A percentile compares a stretch with the other conserved stretches of the same genome.
phyloP scores from a whole-genome alignment of 2,888 invertebrate genomes.

The Deilephila porcellus region DNA sequence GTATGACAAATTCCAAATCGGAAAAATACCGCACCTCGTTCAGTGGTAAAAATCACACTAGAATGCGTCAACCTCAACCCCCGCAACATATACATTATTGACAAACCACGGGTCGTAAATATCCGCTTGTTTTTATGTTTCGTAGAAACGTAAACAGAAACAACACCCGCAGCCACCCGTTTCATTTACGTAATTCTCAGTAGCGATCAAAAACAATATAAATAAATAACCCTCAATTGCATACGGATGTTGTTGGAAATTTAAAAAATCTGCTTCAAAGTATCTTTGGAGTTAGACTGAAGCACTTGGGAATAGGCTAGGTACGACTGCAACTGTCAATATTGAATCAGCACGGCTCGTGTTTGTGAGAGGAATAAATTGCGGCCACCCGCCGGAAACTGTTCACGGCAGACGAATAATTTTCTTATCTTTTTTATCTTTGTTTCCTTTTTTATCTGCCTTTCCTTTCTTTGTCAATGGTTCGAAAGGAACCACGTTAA shows the following conservation, averaged over 20 bases:
- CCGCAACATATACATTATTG: conserved; percentile 8
- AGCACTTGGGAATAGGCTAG: conserved; percentile 69
- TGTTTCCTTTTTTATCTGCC: conserved; percentile 6
- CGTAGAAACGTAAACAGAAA: conserved; percentile 39
- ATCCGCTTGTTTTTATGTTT: conserved; percentile 27
- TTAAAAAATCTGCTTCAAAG: conserved; percentile 61
- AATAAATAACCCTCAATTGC: conserved; percentile 46
- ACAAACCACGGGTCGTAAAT: conserved; percentile 23
- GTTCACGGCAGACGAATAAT: conserved; percentile 67
- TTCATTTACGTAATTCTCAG: conserved; percentile 32
- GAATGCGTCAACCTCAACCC: background rate
- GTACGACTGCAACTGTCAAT: conserved; percentile 73
- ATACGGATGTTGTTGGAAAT: conserved; percentile 49
- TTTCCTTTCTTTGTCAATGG: conserved; percentile 15
- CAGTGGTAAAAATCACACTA: background rate
- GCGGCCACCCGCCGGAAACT: conserved; percentile 67
- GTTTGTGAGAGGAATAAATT: conserved; percentile 81
- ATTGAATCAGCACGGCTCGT: conserved; percentile 76
- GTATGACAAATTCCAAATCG: no score
- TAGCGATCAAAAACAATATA: conserved; percentile 51
- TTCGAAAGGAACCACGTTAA: conserved; percentile 1
- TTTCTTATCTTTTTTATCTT: conserved; percentile 57
- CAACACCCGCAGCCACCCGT: conserved; percentile 40
- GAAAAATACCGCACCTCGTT: background rate
- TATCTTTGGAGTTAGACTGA: conserved; percentile 63